phyloP scores from a whole-genome alignment of 2,797 vertebrate genomes.

The Bufotes viridis region DNA sequence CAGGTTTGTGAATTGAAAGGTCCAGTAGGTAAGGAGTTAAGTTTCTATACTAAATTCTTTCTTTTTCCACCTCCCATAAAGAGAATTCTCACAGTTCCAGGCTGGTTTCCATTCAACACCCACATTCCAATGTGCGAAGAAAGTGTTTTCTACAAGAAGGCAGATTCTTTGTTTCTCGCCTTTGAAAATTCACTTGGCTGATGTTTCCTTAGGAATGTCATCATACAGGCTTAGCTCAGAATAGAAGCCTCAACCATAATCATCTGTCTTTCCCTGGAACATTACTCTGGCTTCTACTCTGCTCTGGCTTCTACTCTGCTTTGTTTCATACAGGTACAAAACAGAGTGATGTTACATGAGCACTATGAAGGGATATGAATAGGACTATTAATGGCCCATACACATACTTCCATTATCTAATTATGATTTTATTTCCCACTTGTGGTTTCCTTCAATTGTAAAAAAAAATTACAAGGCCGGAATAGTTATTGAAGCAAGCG shows the following conservation, averaged over 20 bases:
- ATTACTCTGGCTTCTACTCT: background rate
- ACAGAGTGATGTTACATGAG: background rate
- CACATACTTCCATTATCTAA: background rate
- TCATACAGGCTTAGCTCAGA: conserved; percentile 44
- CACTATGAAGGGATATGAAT: background rate
- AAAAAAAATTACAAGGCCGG: background rate
- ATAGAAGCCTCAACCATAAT: conserved; percentile 37
- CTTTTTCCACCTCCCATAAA: conserved; percentile 46
- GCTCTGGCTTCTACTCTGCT: background rate
- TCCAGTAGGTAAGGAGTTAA: conserved; percentile 37
- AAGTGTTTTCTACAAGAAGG: conserved; percentile 56
- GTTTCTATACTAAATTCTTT: conserved; percentile 30
- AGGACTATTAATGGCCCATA: background rate
- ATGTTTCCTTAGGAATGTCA: conserved; percentile 53
- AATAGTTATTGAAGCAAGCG: conserved; percentile 4
- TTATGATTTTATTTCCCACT: conserved; percentile 22
- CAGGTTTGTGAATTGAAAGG: background rate
- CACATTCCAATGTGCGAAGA: conserved; percentile 61
- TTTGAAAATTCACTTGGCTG: conserved; percentile 55
- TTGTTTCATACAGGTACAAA: background rate
- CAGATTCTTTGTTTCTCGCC: conserved; percentile 59
- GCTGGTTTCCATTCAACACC: conserved; percentile 63
- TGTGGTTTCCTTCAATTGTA: background rate
- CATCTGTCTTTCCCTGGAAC: conserved; percentile 35
- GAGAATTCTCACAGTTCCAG: conserved; percentile 58